phyloP scores from a whole-genome alignment of 1,140 invertebrate species.

The Neotoxoptera formosana region DNA sequence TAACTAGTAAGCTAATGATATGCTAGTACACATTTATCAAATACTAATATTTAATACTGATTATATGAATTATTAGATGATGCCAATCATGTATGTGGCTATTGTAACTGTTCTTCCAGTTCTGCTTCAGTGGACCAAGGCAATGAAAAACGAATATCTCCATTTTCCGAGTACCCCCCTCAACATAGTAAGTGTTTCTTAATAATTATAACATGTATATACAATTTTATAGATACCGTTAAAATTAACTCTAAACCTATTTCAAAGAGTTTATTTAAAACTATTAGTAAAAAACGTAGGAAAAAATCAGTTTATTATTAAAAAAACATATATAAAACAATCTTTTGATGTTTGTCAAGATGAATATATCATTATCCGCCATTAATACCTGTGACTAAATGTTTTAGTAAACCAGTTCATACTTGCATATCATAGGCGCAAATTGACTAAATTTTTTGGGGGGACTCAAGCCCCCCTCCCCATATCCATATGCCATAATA shows the following conservation, averaged over 20 bases:
- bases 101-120: conserved; percentile 57
- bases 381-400: too few species aligned
- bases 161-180: conserved; percentile 50
- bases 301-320: background rate
- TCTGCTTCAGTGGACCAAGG: conserved; percentile 49
- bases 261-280: background rate
- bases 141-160: conserved; percentile 53
- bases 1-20: conserved; percentile 59
- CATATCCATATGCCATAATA: too few species aligned
- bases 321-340: background rate
- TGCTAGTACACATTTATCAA: background rate
- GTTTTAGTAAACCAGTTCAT: background rate
- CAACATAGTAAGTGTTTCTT: conserved; percentile 34
- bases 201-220: background rate
- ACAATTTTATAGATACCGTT: background rate
- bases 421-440: too few species aligned
- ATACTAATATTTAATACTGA: background rate
- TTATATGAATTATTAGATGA: conserved; percentile 45
- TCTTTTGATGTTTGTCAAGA: too few species aligned
- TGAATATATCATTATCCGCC: too few species aligned
- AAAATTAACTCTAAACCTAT: background rate
- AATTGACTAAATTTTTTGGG: too few species aligned
- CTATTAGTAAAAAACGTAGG: background rate
- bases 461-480: too few species aligned
- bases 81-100: conserved; percentile 50